A percentile compares a stretch with the other conserved stretches of the same genome.
phyloP scores from a whole-genome alignment of 2,113 vertebrate genomes.

The Hyla sarda region DNA sequence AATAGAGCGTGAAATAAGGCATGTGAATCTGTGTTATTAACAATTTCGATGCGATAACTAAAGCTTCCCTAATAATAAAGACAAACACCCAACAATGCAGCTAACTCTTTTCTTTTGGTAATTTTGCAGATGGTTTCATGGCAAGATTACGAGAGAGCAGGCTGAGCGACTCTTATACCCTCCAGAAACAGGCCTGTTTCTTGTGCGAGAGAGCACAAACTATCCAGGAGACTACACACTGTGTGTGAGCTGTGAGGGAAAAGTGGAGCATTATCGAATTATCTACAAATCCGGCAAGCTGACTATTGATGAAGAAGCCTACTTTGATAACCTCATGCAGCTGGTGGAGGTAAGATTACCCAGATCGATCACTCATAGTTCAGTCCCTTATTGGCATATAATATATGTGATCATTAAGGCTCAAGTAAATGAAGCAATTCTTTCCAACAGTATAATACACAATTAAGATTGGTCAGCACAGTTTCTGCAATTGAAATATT shows the following conservation, averaged over 20 bases:
- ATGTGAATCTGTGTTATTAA: too few relatives aligned
- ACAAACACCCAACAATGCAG: background rate
- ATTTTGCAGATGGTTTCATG: conserved; percentile 92
- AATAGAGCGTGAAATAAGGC: too few relatives aligned
- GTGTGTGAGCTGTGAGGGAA: conserved; percentile 94
- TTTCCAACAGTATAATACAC: too few relatives aligned
- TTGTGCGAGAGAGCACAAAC: conserved; percentile 98
- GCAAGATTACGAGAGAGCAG: conserved; percentile 95
- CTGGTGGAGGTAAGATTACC: conserved; percentile 87
- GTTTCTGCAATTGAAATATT: too few relatives aligned
- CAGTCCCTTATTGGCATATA: too few relatives aligned
- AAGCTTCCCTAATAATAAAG: too few relatives aligned
- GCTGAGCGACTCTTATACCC: conserved; percentile 87
- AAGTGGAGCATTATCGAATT: conserved; percentile 98
- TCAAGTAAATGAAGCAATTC: too few relatives aligned
- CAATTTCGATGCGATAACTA: too few relatives aligned
- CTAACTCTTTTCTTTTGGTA: background rate
- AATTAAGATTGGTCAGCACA: too few relatives aligned
- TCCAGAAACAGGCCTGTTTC: conserved; percentile 88
- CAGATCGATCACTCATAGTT: background rate
- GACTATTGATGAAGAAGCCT: conserved; percentile 92
- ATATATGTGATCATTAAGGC: too few relatives aligned
- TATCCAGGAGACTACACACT: conserved; percentile 97
- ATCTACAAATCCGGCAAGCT: conserved; percentile 92
- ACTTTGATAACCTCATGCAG: conserved; percentile 97